A percentile compares a stretch with the other conserved stretches of the same genome.
Evolutionary conservation across 2,888 invertebrate genomes (phyloP).

Genomic region (Nematopogon swammerdamellus): DNA sequence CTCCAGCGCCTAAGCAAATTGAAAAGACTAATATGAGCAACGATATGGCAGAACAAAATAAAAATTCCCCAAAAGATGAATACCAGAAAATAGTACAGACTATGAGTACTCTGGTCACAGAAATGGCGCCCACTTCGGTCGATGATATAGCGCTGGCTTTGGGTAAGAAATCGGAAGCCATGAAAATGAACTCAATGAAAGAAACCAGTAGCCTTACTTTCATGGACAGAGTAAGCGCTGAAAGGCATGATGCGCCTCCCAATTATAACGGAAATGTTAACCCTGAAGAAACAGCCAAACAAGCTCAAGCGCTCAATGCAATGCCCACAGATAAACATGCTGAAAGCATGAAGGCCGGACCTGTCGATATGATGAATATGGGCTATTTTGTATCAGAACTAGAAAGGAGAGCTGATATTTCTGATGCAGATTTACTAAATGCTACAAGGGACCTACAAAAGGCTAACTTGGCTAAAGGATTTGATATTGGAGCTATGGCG

Average conservation of each 20-base stretch:
- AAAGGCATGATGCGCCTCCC: slow-evolving; percentile 19
- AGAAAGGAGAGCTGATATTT: slow-evolving; percentile 19
- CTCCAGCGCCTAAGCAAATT: slow-evolving; percentile 22
- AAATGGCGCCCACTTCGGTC: slow-evolving; percentile 23
- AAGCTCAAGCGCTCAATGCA: slow-evolving; percentile 21
- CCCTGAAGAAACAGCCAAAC: slow-evolving; percentile 20
- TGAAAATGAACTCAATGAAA: slow-evolving; percentile 28
- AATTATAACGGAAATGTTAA: slow-evolving; percentile 15
- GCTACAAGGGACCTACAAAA: neutral
- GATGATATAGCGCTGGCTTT: slow-evolving; percentile 40
- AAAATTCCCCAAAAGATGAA: neutral
- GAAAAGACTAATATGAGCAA: slow-evolving; percentile 17
- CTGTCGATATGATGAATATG: slow-evolving; percentile 49
- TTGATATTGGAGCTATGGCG: slow-evolving; percentile 40
- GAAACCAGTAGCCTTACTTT: slow-evolving; percentile 26
- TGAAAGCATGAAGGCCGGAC: slow-evolving; percentile 31
- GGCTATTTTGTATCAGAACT: slow-evolving; percentile 41
- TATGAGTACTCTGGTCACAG: slow-evolving; percentile 19
- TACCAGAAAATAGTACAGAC: slow-evolving; percentile 24
- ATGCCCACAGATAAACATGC: slow-evolving; percentile 18
- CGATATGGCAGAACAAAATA: slow-evolving; percentile 16
- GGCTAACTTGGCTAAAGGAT: slow-evolving; percentile 19
- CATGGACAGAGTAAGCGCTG: slow-evolving; percentile 16
- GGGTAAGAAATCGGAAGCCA: slow-evolving; percentile 38
- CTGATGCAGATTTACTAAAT: neutral